phyloP scores from a whole-genome alignment of 2,797 vertebrate species.

The Tamandua tetradactyla region DNA sequence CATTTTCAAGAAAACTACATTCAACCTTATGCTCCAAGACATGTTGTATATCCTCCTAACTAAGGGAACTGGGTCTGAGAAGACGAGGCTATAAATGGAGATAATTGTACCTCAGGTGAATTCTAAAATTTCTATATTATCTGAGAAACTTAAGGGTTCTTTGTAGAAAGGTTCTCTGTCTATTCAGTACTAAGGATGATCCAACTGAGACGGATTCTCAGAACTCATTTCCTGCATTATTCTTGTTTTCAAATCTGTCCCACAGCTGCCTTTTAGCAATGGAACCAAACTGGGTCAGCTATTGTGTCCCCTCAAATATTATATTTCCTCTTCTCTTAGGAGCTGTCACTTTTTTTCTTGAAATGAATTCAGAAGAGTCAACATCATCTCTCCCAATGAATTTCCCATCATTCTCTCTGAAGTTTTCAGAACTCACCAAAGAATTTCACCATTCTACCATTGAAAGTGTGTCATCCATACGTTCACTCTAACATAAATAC shows the following conservation, averaged over 20 bases:
- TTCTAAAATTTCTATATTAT: neutral
- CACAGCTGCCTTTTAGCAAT: slow-evolving; percentile 49
- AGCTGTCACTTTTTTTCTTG: slow-evolving; percentile 61
- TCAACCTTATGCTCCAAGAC: neutral
- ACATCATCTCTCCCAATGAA: slow-evolving; percentile 64
- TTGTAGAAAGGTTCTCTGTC: slow-evolving; percentile 1
- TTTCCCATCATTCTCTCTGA: slow-evolving; percentile 44
- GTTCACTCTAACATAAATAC: slow-evolving; percentile 41
- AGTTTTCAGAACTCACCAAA: slow-evolving; percentile 16
- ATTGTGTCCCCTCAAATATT: slow-evolving; percentile 58
- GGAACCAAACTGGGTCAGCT: slow-evolving; percentile 66
- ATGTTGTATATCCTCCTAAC: neutral
- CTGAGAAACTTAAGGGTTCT: neutral
- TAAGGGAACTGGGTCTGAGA: neutral
- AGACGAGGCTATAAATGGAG: neutral
- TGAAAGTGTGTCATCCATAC: slow-evolving; percentile 12
- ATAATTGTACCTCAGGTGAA: neutral
- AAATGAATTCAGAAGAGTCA: slow-evolving; percentile 71
- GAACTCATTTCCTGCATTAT: slow-evolving; percentile 67
- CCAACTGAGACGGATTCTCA: slow-evolving; percentile 40
- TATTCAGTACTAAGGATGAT: neutral
- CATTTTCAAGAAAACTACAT: slow-evolving; percentile 54
- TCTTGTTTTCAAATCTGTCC: slow-evolving; percentile 61
- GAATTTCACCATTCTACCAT: slow-evolving; percentile 28
- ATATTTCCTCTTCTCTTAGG: slow-evolving; percentile 61